Evolutionary conservation across 2,113 vertebrate species (phyloP), one percentile per base, ranked within the genome.

Genomic region (Peromyscus californicus): DNA sequence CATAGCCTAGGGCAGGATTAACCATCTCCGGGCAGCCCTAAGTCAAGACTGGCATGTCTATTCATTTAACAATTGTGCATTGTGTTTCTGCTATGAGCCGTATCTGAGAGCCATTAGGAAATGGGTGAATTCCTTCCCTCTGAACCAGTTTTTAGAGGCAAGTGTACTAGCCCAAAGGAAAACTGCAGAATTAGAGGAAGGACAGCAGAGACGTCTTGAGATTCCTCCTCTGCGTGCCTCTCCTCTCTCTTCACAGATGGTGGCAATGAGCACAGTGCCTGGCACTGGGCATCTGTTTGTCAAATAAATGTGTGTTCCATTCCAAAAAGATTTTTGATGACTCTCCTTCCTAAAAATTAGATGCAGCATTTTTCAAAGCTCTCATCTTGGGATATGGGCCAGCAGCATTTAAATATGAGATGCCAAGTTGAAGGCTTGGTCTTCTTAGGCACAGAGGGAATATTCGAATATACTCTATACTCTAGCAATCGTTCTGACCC

Each of bases 31-130:
- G 45, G 57, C 70, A 83, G 89, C 59, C 76, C 33, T 51, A 90
- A 72, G 79, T 86, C 69, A 95, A 74, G 74, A 61, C 22, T 83
- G 69, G 61, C 17, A 92, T 79, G 78, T 93, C 74, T 82, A 54
- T 83, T 94, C 45, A 67, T 61, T 93, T 89, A 93, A 87, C 61
- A 86, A 92, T 36, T 57, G 21, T 63, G 61, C 67, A 16, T 90
- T 78, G 54, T 65, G 26, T 94, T 91, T 94, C 65, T 3, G 61
- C 31, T 57, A 22, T 45, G 67, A 96, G 61, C 51, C 22, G 1
- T 76, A 59, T 67, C 17, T 89, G 59, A 96, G 63, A 17, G 76
- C 45, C n/a, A 15, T 78, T 93, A 87, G 33, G 54, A 92, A 90
- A 59, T 63, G 54, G 63, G 5, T 61, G 45, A 84, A 83, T 92